Percentiles rank a stretch among this genome's conserved stretches.
phyloP scores from a whole-genome alignment of 64 coral and sea anemone genomes.

The Montipora capricornis region DNA sequence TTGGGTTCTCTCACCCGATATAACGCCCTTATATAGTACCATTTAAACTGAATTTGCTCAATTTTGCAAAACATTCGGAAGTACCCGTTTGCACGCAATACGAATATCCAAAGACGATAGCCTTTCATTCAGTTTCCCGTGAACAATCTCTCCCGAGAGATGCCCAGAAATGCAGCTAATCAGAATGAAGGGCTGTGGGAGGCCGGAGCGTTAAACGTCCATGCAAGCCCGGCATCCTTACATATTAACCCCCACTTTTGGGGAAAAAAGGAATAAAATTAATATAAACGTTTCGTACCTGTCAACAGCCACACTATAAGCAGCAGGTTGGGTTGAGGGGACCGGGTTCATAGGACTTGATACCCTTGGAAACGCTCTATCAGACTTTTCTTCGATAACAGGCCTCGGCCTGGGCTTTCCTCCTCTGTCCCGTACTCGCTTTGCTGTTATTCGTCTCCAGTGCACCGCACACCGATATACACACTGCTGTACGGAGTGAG shows the following conservation, averaged over 20 bases:
- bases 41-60: too few relatives aligned
- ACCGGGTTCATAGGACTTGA: not conserved
- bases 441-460: constrained; percentile 73
- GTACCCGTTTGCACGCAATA: too few relatives aligned
- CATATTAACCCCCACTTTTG: not conserved
- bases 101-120: too few relatives aligned
- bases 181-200: too few relatives aligned
- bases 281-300: not conserved
- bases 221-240: not conserved
- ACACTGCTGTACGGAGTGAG: constrained; percentile 73
- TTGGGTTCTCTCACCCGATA: too few relatives aligned
- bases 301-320: not conserved
- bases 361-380: not conserved
- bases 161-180: too few relatives aligned
- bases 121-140: too few relatives aligned
- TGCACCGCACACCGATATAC: constrained; percentile 90
- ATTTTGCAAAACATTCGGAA: too few relatives aligned
- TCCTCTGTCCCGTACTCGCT: constrained; percentile 60
- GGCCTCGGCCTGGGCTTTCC: constrained; percentile 41
- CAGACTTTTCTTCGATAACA: not conserved
- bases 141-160: too few relatives aligned
- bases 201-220: not conserved
- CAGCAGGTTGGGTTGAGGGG: not conserved
- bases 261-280: not conserved
- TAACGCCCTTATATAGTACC: too few relatives aligned